Base-by-base conservation (phyloP, 2,797 vertebrate genomes). In the Cyprinodon diabolis region DNA sequence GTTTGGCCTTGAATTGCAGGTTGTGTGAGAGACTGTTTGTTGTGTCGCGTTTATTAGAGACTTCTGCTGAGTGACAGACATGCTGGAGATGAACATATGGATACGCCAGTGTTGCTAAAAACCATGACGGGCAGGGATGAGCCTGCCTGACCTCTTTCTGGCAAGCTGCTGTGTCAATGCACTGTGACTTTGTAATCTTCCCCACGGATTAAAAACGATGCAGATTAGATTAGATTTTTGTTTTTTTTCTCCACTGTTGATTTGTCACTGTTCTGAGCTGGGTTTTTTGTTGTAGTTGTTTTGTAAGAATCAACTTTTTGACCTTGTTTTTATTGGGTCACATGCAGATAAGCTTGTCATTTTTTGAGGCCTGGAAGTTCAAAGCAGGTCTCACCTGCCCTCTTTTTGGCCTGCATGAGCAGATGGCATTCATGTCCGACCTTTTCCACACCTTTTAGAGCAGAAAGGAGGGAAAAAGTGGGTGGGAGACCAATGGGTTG, bases 151-250 rank as follows among this genome's bases (percentile, higher is more conserved):
- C 83, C 90, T 89, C 86, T 84, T 81, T 84, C 74, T 83, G 84
- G 87, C 84, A 85, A 90, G 86, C 89, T 91, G 87, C 88, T 87
- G 82, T 68, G 86, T 91, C 89, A 90, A 84, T 75, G 84, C 85
- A 87, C 80, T 56, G 57, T 85, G 83, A 89, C 87, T 81, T 76
- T 81, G 83, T 91, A 90, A 93, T 93, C 87, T 86, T 79, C 74
- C 81, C 81, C 7, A 69, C 81, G 88, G 90, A 91, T 93, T 91
- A 90, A 91, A 43, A 89, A 92, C 87, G 93, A 91, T 91, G 83
- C 55, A 82, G 90, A 89, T 91, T 78, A 84, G 78, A 81, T 79
- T n/a, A n/a, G n/a, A 77, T 81, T 79, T 75, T 72, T 43, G 72
- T 67, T 84, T 72, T 3, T 23, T 56, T 69, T 72, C 58, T 65